Conservation (phyloP, 2,888 invertebrate species). For the Bhutanitis thaidina region DNA sequence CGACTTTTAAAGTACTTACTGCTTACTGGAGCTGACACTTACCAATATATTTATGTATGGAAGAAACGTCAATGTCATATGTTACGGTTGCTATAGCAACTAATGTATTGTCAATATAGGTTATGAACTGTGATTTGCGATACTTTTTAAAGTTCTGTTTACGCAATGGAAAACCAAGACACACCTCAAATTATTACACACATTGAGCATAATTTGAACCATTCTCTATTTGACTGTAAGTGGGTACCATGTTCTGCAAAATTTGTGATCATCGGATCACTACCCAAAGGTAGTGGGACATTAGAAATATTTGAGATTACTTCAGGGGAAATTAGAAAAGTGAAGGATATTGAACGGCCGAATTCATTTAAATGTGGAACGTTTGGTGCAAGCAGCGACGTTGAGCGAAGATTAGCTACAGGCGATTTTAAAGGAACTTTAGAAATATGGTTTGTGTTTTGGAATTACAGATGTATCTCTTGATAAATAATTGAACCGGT, state of each 20-base stretch:
- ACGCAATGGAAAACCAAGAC: conserved; percentile 66
- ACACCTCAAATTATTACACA: conserved; percentile 96
- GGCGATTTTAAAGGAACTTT: conserved; percentile 94
- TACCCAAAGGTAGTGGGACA: conserved; percentile 91
- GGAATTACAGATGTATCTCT: no score
- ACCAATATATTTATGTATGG: no score
- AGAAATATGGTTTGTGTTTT: conserved; percentile 85
- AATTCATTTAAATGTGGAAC: conserved; percentile 95
- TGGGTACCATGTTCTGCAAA: conserved; percentile 98
- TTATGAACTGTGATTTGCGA: conserved; percentile 24
- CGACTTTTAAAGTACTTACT: no score
- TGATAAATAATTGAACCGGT: no score
- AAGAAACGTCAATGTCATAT: no score
- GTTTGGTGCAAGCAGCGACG: conserved; percentile 92
- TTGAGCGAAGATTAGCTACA: conserved; percentile 90
- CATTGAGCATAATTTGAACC: conserved; percentile 89
- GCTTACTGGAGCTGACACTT: no score
- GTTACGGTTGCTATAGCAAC: conserved; percentile 51
- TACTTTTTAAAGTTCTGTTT: background rate
- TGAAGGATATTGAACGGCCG: conserved; percentile 88
- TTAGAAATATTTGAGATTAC: conserved; percentile 90
- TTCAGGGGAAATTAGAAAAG: conserved; percentile 83
- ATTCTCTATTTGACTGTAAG: conserved; percentile 94
- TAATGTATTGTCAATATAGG: conserved; percentile 39
- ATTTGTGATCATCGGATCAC: conserved; percentile 92